A percentile compares a stretch with the other conserved stretches of the same genome.
phyloP scores from a whole-genome alignment of 2,888 invertebrate genomes.

The Acheta domesticus region DNA sequence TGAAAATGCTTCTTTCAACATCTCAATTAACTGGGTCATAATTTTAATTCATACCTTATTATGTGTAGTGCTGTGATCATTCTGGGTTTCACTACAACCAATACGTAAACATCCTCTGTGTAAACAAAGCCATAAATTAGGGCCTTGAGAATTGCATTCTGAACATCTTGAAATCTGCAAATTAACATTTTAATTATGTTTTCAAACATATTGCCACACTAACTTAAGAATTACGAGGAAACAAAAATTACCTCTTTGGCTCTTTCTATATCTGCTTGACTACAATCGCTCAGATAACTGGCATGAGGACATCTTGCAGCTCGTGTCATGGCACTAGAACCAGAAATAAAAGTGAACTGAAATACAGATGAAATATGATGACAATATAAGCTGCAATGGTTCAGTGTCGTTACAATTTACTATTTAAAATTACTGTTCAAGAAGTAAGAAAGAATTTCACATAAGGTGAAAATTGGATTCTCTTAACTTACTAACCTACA shows the following conservation, averaged over 20 bases:
- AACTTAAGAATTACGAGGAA: background rate
- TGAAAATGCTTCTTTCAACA: no score
- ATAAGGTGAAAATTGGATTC: no score
- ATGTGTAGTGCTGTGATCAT: conserved; percentile 80
- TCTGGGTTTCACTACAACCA: conserved; percentile 77
- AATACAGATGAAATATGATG: no score
- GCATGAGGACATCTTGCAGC: conserved; percentile 35
- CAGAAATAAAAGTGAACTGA: background rate
- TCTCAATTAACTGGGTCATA: no score
- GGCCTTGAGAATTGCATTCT: conserved; percentile 69
- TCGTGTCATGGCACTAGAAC: conserved; percentile 24
- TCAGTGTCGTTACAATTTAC: no score
- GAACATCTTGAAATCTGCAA: conserved; percentile 60
- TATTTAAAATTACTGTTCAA: no score
- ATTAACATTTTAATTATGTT: background rate
- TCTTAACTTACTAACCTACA: no score
- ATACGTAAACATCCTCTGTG: conserved; percentile 73
- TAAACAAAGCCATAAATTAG: conserved; percentile 84
- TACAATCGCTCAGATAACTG: conserved; percentile 32
- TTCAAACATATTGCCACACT: background rate
- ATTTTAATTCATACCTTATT: conserved; percentile 56
- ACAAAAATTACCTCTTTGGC: conserved; percentile 34
- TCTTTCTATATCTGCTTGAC: conserved; percentile 34
- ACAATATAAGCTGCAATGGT: no score
- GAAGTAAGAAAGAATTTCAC: no score